phyloP scores from a whole-genome alignment of 2,113 vertebrate species.

The Catharus fuscescens region DNA sequence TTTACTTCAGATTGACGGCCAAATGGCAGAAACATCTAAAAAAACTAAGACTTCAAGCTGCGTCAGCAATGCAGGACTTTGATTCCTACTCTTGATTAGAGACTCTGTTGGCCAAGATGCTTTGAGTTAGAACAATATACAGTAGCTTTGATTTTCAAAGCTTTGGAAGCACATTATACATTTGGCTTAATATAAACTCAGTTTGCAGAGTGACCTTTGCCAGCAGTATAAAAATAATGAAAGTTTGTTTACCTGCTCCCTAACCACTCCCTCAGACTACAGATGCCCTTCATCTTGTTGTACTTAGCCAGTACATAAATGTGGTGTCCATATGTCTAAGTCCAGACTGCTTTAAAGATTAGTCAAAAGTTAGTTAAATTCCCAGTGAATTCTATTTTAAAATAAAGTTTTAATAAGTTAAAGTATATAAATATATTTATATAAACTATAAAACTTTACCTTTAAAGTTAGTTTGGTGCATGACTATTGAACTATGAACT shows the following conservation, averaged over 20 bases:
- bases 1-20: constrained; percentile 35
- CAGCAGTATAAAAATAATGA: constrained; percentile 30
- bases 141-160: constrained; percentile 70
- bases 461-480: too few relatives aligned
- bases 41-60: constrained; percentile 45
- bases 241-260: constrained; percentile 56
- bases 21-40: constrained; percentile 57
- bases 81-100: constrained; percentile 67
- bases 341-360: not conserved
- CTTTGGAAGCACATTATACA: constrained; percentile 73
- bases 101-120: constrained; percentile 62
- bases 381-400: not conserved
- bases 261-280: constrained; percentile 8
- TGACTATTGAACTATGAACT: too few relatives aligned
- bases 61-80: constrained; percentile 37
- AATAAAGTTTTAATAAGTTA: not conserved
- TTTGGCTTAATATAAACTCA: constrained; percentile 39
- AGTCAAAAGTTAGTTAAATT: not conserved
- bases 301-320: not conserved
- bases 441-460: too few relatives aligned
- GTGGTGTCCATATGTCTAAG: not conserved
- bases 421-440: too few relatives aligned
- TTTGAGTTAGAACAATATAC: constrained; percentile 80
- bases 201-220: constrained; percentile 31
- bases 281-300: not conserved